phyloP scores from a whole-genome alignment of 2,888 invertebrate genomes.

The Melieria picta region DNA sequence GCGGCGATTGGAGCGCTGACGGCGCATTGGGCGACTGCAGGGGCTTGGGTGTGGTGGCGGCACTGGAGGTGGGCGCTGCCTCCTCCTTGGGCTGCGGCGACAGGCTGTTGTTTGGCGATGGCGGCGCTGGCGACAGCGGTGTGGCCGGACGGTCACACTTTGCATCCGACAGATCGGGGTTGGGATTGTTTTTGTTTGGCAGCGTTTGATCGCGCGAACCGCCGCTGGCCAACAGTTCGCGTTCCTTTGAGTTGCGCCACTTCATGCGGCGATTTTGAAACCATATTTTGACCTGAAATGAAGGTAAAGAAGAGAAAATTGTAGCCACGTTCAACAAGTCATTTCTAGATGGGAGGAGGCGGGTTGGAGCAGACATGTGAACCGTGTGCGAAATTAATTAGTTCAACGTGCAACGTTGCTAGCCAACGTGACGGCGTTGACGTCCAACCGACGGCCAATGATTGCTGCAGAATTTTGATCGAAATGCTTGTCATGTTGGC shows the following conservation, averaged over 20 bases:
- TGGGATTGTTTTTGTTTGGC: conserved; percentile 96
- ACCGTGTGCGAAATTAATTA: no score
- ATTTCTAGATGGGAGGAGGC: background rate
- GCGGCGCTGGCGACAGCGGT: conserved; percentile 59
- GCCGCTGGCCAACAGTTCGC: conserved; percentile 91
- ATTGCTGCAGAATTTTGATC: background rate
- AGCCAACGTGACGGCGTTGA: no score
- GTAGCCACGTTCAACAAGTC: background rate
- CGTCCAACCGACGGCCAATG: no score
- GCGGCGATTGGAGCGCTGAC: conserved; percentile 49
- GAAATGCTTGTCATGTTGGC: background rate
- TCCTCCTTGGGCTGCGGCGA: conserved; percentile 49
- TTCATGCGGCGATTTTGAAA: conserved; percentile 99
- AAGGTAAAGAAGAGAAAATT: background rate
- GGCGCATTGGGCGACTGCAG: conserved; percentile 49
- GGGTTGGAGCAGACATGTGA: no score
- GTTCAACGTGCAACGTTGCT: no score
- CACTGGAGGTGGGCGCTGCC: conserved; percentile 30
- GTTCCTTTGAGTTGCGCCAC: conserved; percentile 97
- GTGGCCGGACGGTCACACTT: conserved; percentile 81
- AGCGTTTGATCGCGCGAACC: conserved; percentile 95
- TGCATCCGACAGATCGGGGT: conserved; percentile 92
- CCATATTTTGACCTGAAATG: conserved; percentile 73
- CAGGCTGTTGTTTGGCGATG: conserved; percentile 49
- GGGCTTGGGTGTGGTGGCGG: conserved; percentile 36